Conservation (phyloP, 1,140 invertebrate species). For the Grapholita molesta region DNA sequence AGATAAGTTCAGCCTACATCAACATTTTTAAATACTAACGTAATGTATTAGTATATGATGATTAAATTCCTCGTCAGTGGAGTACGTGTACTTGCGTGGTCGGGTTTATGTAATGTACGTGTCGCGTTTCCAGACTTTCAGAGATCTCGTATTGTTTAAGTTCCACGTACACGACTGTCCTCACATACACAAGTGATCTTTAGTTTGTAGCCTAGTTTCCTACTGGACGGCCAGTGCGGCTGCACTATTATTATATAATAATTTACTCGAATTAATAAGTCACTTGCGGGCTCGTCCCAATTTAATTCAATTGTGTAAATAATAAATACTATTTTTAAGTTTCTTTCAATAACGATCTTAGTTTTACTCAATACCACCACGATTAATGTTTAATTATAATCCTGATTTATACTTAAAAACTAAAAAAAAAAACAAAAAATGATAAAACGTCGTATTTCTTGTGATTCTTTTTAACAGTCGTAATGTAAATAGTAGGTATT, state of each 20-base stretch:
- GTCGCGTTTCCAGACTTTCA: constrained; percentile 74
- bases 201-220: constrained; percentile 44
- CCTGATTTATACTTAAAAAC: constrained; percentile 47
- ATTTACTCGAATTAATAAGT: constrained; percentile 33
- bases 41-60: no score
- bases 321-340: constrained; percentile 1
- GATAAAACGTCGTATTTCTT: constrained; percentile 28
- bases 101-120: constrained; percentile 49
- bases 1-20: no score
- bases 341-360: constrained; percentile 27
- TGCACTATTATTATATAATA: constrained; percentile 30
- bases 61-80: background rate
- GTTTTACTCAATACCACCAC: constrained; percentile 51
- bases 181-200: constrained; percentile 57
- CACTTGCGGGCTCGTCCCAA: background rate
- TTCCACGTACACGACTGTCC: constrained; percentile 65
- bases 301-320: constrained; percentile 6
- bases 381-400: constrained; percentile 50
- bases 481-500: constrained; percentile 65
- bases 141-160: constrained; percentile 75
- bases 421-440: constrained; percentile 58
- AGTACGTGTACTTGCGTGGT: background rate
- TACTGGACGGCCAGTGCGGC: constrained; percentile 38
- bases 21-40: no score
- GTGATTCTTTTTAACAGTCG: constrained; percentile 49